Base-by-base conservation (phyloP, 2,113 vertebrate genomes). In the Tympanuchus pallidicinctus region DNA sequence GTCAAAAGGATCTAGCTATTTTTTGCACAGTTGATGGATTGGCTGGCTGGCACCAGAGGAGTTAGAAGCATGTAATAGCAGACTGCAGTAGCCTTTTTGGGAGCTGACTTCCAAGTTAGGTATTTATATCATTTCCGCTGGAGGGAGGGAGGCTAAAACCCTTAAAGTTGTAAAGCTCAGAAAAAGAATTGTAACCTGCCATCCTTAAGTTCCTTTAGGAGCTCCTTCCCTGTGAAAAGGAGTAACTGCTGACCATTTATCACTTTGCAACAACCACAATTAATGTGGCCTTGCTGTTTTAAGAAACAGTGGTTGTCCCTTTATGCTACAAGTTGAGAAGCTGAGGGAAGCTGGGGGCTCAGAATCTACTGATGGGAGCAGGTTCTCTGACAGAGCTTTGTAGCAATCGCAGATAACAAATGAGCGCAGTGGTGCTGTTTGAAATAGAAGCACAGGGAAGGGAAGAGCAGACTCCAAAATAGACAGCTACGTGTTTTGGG, bases 401-500 rank as follows among this genome's bases (percentile, higher is more conserved):
- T 28, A 91, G 82, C 91, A 79, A 42, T 95, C 79, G 38, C 86
- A 86, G 86, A 80, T 90, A 90, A 95, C 78, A 90, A 84, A 74
- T 47, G n/a, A 78, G 75, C 2, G 12, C 50, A 8, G 74, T 21
- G 72, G 54, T 61, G 89, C 64, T 87, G 61, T 25, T 91, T 82
- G 93, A 94, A 91, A 60, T 27, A 85, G 75, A 52, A 72, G 42
- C 5, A 20, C 52, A 61, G 80, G 79, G 45, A 61, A 42, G 50
- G 83, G 72, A 28, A 81, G 56, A 89, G 56, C 19, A 8, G 64
- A 32, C 85, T 82, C 66, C 74, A 57, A 95, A 86, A 74, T 13
- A 95, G 92, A 67, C 64, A 89, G 85, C 77, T 43, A 14, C 10
- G 50, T 97, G 92, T 94, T 95, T 86, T 48, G 93, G 77, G 89